Percentiles rank a stretch among this genome's conserved stretches.
Evolutionary conservation across 2,888 invertebrate species (phyloP).

Genomic region (Gandaritis pyraliata): DNA sequence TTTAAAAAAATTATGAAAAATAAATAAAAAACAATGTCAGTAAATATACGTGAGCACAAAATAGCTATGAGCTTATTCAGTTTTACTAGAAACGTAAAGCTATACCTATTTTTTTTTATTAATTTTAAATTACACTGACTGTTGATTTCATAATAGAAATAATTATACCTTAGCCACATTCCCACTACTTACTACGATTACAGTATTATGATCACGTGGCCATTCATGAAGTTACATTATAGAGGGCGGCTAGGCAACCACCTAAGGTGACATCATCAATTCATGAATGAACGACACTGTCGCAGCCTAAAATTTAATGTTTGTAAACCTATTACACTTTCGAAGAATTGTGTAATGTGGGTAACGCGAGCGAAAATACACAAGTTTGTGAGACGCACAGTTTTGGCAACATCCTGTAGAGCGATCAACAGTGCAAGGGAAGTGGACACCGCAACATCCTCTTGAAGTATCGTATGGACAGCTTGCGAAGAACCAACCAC

Average conservation of each 20-base stretch:
- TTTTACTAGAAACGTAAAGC: not conserved
- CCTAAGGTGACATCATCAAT: conserved; percentile 10
- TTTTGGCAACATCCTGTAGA: conserved; percentile 81
- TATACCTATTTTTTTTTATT: not conserved
- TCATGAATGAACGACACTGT: conserved; percentile 39
- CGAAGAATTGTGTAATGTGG: conserved; percentile 57
- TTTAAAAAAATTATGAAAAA: not conserved
- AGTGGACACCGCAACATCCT: conserved; percentile 82
- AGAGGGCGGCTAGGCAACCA: too few species aligned
- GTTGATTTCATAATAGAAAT: not conserved
- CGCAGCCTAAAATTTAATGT: conserved; percentile 46
- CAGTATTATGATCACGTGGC: too few species aligned
- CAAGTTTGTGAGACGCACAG: conserved; percentile 53
- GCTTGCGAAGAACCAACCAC: conserved; percentile 15
- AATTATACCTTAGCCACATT: not conserved
- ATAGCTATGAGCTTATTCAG: too few species aligned
- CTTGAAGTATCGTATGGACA: conserved; percentile 45
- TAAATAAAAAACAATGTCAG: too few species aligned
- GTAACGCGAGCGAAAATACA: conserved; percentile 57
- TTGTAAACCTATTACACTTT: conserved; percentile 50
- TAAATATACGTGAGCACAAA: too few species aligned
- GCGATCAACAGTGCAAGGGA: conserved; percentile 69
- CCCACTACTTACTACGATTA: too few species aligned
- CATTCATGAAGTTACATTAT: too few species aligned
- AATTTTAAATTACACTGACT: not conserved